Evolutionary conservation across 2,888 invertebrate species (phyloP), one percentile per base, ranked within the genome.

Genomic region (Proisotoma minuta): DNA sequence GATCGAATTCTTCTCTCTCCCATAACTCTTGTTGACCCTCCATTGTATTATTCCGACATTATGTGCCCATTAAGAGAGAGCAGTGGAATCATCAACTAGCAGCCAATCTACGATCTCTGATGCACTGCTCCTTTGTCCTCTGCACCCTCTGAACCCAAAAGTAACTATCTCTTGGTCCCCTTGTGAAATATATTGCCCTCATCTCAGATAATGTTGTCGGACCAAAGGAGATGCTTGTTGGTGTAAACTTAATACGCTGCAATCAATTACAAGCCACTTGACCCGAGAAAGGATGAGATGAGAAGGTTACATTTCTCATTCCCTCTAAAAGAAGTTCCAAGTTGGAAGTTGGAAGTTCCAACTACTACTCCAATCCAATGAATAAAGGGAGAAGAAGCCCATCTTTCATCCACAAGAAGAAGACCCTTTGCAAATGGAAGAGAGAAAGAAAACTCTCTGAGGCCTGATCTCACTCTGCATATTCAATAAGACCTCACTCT

Each of bases 121-220:
- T 43, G 43, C 43, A 43, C 10, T 43, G 15, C 20, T 10, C 8
- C 34, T 15, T 10, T 34, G 8, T 34, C 34, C 8, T 34, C 22
- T 54, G 53, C 53, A 54, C 34, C 23, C 28, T 39, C 52, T 15
- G 23, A 29, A 5, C 5, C 39, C 53, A 18, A 39, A 24, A 3
- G 28, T 47, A 3, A 22, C 22, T 54, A 54, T 54, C 53, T 54
- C 39, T 20, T 34, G 8, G 8, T 52, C 26, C 24, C 22, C 29
- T 26, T 52, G n/a, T n/a, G n/a, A n/a, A 28, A 52, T 54, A 54
- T 54, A 54, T 54, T 27, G 22, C 34, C 12, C 27, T 51, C 51
- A 51, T 51, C 28, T 20, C 51, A 20, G 51, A 51, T 51, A 51
- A 66, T 43, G 20, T 43, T 15, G 43, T 43, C 43, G 43, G 43